These are phyloP conservation scores for Drosophila histrio DNA, from an alignment of 2,888 invertebrate species.

Conservation along the genomic window DNA sequence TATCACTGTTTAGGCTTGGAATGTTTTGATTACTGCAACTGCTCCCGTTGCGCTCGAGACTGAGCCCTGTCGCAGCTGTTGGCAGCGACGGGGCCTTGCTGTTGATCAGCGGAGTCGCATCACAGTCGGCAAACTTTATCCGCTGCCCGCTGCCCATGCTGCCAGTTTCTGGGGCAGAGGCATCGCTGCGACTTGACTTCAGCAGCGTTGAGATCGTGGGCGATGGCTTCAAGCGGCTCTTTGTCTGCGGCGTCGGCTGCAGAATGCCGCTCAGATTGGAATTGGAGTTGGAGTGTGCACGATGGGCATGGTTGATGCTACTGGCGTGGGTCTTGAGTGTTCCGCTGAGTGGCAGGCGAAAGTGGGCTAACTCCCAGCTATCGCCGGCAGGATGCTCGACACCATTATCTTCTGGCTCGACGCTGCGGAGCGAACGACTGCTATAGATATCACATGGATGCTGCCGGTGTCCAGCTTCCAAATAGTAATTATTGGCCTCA, in stretches of 20 bases:
- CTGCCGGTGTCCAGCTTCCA: constrained; percentile 50
- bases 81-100: constrained; percentile 12
- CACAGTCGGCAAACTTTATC: constrained; percentile 70
- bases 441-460: constrained; percentile 66
- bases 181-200: constrained; percentile 42
- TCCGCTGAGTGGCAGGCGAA: constrained; percentile 79
- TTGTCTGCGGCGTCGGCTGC: constrained; percentile 55
- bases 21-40: constrained; percentile 62
- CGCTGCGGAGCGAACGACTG: constrained; percentile 71
- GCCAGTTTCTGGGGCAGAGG: constrained; percentile 50
- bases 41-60: constrained; percentile 46
- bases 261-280: constrained; percentile 78
- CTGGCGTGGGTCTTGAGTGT: constrained; percentile 72
- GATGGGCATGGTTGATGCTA: constrained; percentile 18
- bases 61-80: constrained; percentile 14
- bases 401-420: constrained; percentile 24
- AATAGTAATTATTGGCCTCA: constrained; percentile 57
- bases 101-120: constrained; percentile 54
- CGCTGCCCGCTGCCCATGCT: constrained; percentile 66
- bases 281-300: constrained; percentile 67
- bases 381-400: constrained; percentile 30
- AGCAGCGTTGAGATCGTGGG: constrained; percentile 77
- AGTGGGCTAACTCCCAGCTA: constrained; percentile 78
- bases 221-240: constrained; percentile 67
- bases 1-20: constrained; percentile 48